Base-by-base conservation (phyloP, 2,888 invertebrate species). In the Drosophila atripex region DNA sequence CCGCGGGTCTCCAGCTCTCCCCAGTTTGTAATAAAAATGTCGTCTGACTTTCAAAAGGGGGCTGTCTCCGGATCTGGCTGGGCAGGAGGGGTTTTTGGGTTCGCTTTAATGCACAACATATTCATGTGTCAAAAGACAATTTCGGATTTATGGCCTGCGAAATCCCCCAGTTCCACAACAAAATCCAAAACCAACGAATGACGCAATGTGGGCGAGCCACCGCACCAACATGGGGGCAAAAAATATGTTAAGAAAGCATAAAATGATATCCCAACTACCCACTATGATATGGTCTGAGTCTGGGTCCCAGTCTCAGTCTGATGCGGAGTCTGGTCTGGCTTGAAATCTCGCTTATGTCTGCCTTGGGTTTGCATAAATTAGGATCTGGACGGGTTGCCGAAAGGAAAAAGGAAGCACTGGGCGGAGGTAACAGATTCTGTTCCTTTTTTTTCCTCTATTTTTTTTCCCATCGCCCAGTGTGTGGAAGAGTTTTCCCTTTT, bases 101-200 rank as follows among this genome's bases (percentile, higher is more conserved):
- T 30, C 47, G 69, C 71, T 78, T 88, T 88, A 89, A 88, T 89
- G 88, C 88, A 82, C 78, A 84, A 89, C 88, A 88, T 89, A 88
- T 89, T 88, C 89, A 88, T 88, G 86, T 88, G 89, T 87, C 88
- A 88, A 82, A 88, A 89, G 88, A 88, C 88, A 84, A 88, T 86
- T 88, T 76, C 75, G 88, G 80, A 88, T 88, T 88, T 88, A 88
- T 88, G 88, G 80, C 79, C 80, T 83, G 84, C 84, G 71, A 84
- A 84, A 65, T 82, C 78, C 74, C 16, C 9, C 35, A 35, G 35
- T 5, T 35, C 35, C 35, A 14, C 32, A 35, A 35, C 35, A 35
- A 14, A 53, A 16, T 53, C 25, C 50, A 9, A 18, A 32, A 14
- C 47, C 43, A 39, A 14, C 57, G 63, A 72, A 75, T 82, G 79